Evolutionary conservation across 2,113 vertebrate species (phyloP).

Genomic region (Psophia crepitans): DNA sequence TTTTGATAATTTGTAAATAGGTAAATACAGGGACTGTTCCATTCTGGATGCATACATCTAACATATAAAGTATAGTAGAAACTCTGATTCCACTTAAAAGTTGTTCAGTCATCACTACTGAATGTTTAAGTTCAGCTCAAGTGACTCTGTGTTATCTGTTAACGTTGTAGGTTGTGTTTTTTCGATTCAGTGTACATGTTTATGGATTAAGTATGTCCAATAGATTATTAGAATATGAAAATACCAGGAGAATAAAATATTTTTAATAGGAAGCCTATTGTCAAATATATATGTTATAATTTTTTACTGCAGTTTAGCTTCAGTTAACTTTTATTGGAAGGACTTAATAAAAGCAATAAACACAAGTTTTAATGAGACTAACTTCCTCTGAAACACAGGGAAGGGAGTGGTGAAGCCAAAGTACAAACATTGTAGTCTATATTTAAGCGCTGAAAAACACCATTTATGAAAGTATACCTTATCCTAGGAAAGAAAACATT

Average conservation of each 20-base stretch:
- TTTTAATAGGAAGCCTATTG: background rate
- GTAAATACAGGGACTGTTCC: background rate
- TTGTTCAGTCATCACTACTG: background rate
- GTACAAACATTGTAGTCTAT: background rate
- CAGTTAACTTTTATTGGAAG: background rate
- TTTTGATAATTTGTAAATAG: background rate
- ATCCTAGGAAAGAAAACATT: background rate
- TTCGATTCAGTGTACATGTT: background rate
- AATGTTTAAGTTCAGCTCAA: background rate
- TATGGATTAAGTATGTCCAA: background rate
- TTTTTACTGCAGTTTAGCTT: background rate
- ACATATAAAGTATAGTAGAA: background rate
- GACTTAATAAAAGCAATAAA: background rate
- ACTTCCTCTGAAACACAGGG: background rate
- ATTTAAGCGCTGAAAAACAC: background rate
- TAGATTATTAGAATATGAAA: background rate
- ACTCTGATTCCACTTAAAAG: background rate
- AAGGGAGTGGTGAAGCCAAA: background rate
- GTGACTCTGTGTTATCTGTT: background rate
- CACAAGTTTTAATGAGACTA: background rate
- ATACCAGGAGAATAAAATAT: background rate
- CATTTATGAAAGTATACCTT: background rate
- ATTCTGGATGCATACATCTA: background rate
- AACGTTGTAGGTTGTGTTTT: background rate
- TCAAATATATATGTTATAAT: background rate